Percentiles rank a stretch among this genome's conserved stretches.
phyloP scores from a whole-genome alignment of 2,113 vertebrate genomes.

The Chaetura pelagica region DNA sequence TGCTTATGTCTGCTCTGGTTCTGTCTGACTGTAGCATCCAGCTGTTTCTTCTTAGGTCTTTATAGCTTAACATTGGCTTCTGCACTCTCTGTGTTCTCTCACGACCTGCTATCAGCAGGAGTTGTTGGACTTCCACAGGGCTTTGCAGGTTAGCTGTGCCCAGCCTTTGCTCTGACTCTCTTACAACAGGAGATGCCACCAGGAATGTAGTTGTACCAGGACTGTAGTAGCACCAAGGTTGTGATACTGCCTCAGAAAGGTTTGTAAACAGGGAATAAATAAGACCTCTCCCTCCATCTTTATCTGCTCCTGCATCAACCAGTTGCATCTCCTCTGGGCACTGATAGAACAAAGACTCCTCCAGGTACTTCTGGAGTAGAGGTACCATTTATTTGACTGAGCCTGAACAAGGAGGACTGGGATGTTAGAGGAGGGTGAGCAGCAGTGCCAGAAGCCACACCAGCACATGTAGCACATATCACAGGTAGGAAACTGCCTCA shows the following conservation, averaged over 20 bases:
- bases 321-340: neutral
- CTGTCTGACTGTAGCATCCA: neutral
- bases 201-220: neutral
- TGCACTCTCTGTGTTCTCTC: neutral
- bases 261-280: neutral
- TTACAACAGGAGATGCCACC: fast-evolving
- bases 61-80: neutral
- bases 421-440: neutral
- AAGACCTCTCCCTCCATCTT: neutral
- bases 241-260: neutral
- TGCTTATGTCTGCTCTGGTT: neutral
- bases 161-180: neutral
- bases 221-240: neutral
- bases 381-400: neutral
- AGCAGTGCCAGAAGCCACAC: neutral
- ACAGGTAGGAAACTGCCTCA: neutral
- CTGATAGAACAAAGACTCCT: neutral
- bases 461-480: fast-evolving
- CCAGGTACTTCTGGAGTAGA: neutral
- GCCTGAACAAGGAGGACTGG: neutral
- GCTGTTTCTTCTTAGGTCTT: neutral
- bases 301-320: neutral
- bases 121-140: neutral
- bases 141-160: neutral
- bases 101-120: fast-evolving